phyloP scores from a whole-genome alignment of 2,113 vertebrate genomes.

The Sapajus apella region DNA sequence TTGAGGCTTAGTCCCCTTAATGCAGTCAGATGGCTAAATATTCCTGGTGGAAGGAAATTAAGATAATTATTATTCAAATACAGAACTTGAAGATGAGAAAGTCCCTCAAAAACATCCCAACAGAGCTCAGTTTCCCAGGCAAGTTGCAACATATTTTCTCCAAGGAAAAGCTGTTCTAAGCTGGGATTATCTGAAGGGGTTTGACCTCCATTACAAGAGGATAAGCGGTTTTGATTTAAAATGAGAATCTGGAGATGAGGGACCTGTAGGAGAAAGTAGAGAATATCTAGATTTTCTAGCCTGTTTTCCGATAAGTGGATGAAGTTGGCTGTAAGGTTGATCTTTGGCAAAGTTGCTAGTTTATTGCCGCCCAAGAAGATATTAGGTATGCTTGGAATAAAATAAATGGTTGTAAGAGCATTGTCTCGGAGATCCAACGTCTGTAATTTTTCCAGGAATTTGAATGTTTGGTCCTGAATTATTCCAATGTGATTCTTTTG shows the following conservation, averaged over 20 bases:
- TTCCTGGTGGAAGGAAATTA: conserved; percentile 83
- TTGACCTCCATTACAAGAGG: conserved; percentile 74
- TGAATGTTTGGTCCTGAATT: conserved; percentile 83
- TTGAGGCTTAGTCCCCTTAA: conserved; percentile 86
- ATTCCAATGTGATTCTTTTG: conserved; percentile 90
- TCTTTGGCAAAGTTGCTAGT: conserved; percentile 57
- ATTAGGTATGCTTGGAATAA: conserved; percentile 77
- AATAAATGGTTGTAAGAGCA: conserved; percentile 82
- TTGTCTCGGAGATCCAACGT: conserved; percentile 88
- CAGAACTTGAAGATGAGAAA: conserved; percentile 83
- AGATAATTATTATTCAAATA: conserved; percentile 88
- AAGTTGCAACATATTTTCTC: conserved; percentile 87
- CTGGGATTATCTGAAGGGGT: conserved; percentile 64
- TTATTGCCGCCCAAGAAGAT: conserved; percentile 87
- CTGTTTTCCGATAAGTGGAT: conserved; percentile 87
- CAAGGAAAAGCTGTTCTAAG: conserved; percentile 87
- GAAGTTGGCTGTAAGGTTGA: neutral
- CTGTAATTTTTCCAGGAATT: conserved; percentile 79
- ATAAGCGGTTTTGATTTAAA: conserved; percentile 86
- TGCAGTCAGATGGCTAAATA: conserved; percentile 87
- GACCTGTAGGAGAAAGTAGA: conserved; percentile 83
- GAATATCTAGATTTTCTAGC: conserved; percentile 80
- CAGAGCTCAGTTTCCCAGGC: conserved; percentile 86
- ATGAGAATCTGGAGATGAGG: conserved; percentile 78
- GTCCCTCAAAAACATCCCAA: conserved; percentile 87